Base-by-base conservation (phyloP, 2,113 vertebrate genomes). In the Psittacus erithacus region DNA sequence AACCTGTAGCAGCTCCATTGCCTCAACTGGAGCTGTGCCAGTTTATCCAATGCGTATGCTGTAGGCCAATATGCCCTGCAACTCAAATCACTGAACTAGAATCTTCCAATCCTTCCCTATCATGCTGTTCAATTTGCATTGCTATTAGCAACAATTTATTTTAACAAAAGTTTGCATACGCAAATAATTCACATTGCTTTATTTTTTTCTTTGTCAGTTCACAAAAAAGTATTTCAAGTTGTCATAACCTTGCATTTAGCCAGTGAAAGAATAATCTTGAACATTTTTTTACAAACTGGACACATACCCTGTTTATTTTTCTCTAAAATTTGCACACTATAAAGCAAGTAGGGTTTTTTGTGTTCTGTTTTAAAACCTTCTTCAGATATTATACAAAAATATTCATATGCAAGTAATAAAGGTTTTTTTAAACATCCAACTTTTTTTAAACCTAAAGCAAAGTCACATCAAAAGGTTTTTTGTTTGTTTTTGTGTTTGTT, bases 311-410 rank as follows among this genome's bases (percentile, higher is more conserved):
- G 97, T 97, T 97, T 96, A 94, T 97, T 98, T 91, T 95, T 95
- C 90, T 98, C 94, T 90, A 95, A 97, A 98, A 97, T 96, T 95
- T 97, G 91, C 83, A 96, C 92, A 93, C 77, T 94, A 97, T 95
- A 97, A 98, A 98, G 96, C 93, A 98, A 97, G 71, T 97, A 91
- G 87, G 63, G 38, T 93, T 88, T 35, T 60, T 82, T 86, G 38
- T 65, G 39, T 90, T 97, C 74, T 92, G 59, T 93, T 92, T 97
- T 95, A 96, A 97, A 97, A 96, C 63, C 52, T 97, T 97, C 94
- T 95, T 96, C n/a, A 38, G 90, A 86, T 97, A 96, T 94, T 71
- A 96, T 98, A 98, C 97, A 98, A 98, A 98, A 98, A 98, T 98
- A 98, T 97, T 97, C 68, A 97, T 98, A 97, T 95, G 90, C 96